Conservation (phyloP, 2,888 invertebrate genomes). For the Caenorhabditis zanzibari region DNA sequence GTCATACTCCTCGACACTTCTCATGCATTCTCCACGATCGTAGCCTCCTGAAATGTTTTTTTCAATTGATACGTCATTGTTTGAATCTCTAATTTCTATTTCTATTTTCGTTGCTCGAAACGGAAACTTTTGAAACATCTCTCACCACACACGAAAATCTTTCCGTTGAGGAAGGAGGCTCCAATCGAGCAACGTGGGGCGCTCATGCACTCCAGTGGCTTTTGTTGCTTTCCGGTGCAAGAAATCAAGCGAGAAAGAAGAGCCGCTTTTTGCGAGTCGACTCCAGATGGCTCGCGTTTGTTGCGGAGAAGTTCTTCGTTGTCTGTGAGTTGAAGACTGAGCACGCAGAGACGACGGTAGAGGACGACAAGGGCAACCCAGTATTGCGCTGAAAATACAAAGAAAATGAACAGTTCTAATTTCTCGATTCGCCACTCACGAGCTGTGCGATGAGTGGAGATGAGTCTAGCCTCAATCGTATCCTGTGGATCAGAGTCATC, state of each 20-base stretch:
- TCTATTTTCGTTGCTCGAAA: background rate
- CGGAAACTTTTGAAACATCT: background rate
- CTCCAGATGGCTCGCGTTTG: constrained; percentile 55
- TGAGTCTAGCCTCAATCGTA: constrained; percentile 79
- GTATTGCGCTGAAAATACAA: constrained; percentile 83
- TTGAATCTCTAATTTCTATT: background rate
- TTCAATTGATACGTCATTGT: background rate
- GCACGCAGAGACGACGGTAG: constrained; percentile 87
- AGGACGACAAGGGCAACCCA: constrained; percentile 88
- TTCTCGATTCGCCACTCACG: no score
- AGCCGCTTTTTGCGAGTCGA: constrained; percentile 61
- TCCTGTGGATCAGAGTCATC: constrained; percentile 76
- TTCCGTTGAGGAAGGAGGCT: constrained; percentile 88
- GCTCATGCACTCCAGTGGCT: constrained; percentile 87
- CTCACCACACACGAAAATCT: constrained; percentile 89
- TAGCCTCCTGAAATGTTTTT: constrained; percentile 89
- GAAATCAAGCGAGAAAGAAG: constrained; percentile 74
- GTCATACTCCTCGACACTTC: constrained; percentile 87
- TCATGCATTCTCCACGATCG: constrained; percentile 91
- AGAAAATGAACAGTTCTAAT: background rate
- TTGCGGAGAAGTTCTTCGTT: constrained; percentile 76
- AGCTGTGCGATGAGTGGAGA: constrained; percentile 80
- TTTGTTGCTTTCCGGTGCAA: constrained; percentile 71
- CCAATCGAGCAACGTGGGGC: constrained; percentile 90
- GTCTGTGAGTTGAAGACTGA: constrained; percentile 84